phyloP scores from a whole-genome alignment of 2,888 invertebrate species.

The Caradrina kadenii region DNA sequence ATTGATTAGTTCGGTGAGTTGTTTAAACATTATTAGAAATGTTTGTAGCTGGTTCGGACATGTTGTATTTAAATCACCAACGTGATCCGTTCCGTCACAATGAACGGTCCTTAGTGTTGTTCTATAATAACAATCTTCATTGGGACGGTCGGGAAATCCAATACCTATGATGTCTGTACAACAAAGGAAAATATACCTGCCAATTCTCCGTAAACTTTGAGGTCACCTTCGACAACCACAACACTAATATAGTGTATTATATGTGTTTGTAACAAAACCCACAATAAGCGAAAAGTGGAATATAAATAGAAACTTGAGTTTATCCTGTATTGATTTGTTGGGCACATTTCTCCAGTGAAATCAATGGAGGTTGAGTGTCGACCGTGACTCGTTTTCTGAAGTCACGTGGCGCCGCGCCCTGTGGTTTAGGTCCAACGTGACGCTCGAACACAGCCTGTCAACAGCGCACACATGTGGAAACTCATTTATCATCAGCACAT shows the following conservation, averaged over 20 bases:
- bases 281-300: conserved; percentile 8
- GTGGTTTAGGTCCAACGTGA: conserved; percentile 53
- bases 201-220: conserved; percentile 43
- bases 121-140: conserved; percentile 41
- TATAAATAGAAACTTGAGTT: conserved; percentile 26
- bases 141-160: conserved; percentile 25
- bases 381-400: conserved; percentile 16
- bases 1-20: conserved; percentile 27
- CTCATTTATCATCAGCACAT: conserved; percentile 57
- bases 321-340: conserved; percentile 14
- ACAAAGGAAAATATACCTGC: conserved; percentile 47
- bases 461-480: conserved; percentile 58
- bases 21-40: conserved; percentile 14
- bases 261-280: conserved; percentile 8
- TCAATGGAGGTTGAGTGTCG: conserved; percentile 48
- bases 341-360: conserved; percentile 39
- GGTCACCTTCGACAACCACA: conserved; percentile 41
- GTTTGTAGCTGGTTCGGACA: neutral
- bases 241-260: conserved; percentile 12
- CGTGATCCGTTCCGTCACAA: conserved; percentile 1
- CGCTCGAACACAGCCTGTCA: conserved; percentile 38
- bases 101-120: conserved; percentile 31
- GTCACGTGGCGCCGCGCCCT: conserved; percentile 46
- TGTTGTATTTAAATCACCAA: conserved; percentile 17
- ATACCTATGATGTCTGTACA: conserved; percentile 39